Base-by-base conservation (phyloP, 2,113 vertebrate genomes). In the Orthochromis indermauri region DNA sequence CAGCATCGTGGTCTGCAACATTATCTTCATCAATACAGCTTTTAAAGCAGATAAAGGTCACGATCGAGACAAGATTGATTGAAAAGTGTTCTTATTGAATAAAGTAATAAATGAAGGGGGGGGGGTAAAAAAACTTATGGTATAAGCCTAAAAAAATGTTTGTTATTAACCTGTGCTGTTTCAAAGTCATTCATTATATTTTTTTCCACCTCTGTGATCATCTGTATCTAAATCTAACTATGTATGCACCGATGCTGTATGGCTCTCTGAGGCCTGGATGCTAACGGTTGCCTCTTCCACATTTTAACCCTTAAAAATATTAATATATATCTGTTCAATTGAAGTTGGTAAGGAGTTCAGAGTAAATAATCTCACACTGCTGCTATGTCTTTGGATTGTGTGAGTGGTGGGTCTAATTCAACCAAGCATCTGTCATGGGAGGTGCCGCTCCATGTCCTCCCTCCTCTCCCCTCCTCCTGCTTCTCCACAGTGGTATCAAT, bases 21-120 rank as follows among this genome's bases (percentile, higher is more conserved):
- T 81, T 11, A 57, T 81, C 45, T 63, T 57, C 86, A 53, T 57
- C 76, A 68, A 89, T 87, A 80, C 92, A 93, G 90, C 89, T 92
- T 91, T 81, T 87, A 49, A 33, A 40, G 28, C 73, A 88, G 89
- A 90, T 91, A 86, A 91, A 63, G 59, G 63, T 82, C 55, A 24
- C 31, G 37, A 37, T 89, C 45, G 28, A 26, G 37, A 66, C 68
- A 55, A 13, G 63, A 54, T 17, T 40, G 42, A 83, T 76, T 87
- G 49, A 49, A 71, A 87, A 84, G 37, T 63, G 12, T 10, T 82
- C 17, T 35, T 57, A 21, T 51, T 66, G 51, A 10, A 47, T 16
- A 42, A 45, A 53, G 21, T 63, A n/a, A 19, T 28, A 53, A 37
- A 78, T 26, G 40, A 51, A 7, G 3, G 9, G 2, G 7, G 26